Conservation (phyloP, 2,113 vertebrate species). For the Thamnophis sirtalis region DNA sequence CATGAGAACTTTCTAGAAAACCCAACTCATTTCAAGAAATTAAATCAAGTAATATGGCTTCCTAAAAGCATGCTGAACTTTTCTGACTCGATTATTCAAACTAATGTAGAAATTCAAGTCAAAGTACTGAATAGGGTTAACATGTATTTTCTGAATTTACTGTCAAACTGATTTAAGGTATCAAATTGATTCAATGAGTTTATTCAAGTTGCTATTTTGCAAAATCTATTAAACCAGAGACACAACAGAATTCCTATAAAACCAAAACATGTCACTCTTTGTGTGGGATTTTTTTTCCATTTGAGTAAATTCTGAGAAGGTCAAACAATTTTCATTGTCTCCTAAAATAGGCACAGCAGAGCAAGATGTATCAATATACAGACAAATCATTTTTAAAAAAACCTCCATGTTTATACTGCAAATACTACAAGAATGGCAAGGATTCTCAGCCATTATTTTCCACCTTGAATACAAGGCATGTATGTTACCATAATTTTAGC, state of each 20-base stretch:
- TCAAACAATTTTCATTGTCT: background rate
- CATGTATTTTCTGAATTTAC: too few relatives aligned
- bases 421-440: background rate
- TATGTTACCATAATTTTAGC: background rate
- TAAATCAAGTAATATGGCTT: too few relatives aligned
- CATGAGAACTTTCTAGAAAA: background rate
- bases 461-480: background rate
- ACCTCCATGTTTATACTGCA: background rate
- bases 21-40: background rate
- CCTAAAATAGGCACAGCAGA: background rate
- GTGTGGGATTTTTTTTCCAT: background rate
- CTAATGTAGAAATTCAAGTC: too few relatives aligned
- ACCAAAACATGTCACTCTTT: background rate
- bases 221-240: too few relatives aligned
- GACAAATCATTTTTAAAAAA: background rate
- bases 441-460: background rate
- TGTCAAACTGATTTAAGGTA: too few relatives aligned
- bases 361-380: background rate
- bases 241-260: too few relatives aligned
- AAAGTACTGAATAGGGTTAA: too few relatives aligned
- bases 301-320: background rate
- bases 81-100: too few relatives aligned
- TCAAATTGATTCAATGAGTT: too few relatives aligned
- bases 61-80: too few relatives aligned
- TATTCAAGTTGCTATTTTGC: too few relatives aligned